Evolutionary conservation across 2,888 invertebrate genomes (phyloP).

Genomic region (Yponomeuta evonymella): DNA sequence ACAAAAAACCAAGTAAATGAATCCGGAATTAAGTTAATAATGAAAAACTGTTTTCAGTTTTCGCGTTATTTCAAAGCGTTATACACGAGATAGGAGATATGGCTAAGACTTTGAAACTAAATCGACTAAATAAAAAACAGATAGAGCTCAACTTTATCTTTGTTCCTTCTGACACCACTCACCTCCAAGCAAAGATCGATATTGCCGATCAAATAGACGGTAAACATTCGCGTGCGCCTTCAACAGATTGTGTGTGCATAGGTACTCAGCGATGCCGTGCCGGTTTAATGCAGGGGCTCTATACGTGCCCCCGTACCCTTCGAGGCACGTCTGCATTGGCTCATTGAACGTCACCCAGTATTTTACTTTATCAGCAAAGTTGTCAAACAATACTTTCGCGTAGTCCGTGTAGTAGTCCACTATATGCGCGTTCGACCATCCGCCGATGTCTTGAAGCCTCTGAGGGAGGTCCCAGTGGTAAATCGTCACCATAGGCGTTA

Average conservation of each 20-base stretch:
- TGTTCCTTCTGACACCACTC: slow-evolving; percentile 23
- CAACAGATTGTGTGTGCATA: slow-evolving; percentile 82
- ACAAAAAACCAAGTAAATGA: too few species aligned
- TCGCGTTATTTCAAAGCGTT: too few species aligned
- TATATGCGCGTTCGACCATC: slow-evolving; percentile 81
- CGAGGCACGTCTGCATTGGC: slow-evolving; percentile 76
- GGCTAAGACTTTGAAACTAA: too few species aligned
- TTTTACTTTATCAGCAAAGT: slow-evolving; percentile 79
- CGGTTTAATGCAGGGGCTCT: slow-evolving; percentile 77
- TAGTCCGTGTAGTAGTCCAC: slow-evolving; percentile 80
- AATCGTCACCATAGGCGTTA: slow-evolving; percentile 83
- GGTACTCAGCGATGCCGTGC: slow-evolving; percentile 79
- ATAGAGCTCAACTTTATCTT: too few species aligned
- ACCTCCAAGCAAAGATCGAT: slow-evolving; percentile 74
- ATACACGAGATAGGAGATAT: too few species aligned
- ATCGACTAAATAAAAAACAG: too few species aligned
- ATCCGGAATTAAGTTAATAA: too few species aligned
- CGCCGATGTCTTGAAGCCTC: slow-evolving; percentile 79
- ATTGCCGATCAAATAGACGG: slow-evolving; percentile 78
- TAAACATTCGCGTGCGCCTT: slow-evolving; percentile 84
- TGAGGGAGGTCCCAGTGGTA: slow-evolving; percentile 85
- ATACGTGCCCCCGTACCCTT: slow-evolving; percentile 76
- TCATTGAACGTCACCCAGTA: slow-evolving; percentile 88
- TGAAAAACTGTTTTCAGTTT: too few species aligned
- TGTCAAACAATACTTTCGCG: slow-evolving; percentile 76